A percentile compares a stretch with the other conserved stretches of the same genome.
Conservation (phyloP, 2,888 invertebrate species). For the Gasteruption jaculator region DNA sequence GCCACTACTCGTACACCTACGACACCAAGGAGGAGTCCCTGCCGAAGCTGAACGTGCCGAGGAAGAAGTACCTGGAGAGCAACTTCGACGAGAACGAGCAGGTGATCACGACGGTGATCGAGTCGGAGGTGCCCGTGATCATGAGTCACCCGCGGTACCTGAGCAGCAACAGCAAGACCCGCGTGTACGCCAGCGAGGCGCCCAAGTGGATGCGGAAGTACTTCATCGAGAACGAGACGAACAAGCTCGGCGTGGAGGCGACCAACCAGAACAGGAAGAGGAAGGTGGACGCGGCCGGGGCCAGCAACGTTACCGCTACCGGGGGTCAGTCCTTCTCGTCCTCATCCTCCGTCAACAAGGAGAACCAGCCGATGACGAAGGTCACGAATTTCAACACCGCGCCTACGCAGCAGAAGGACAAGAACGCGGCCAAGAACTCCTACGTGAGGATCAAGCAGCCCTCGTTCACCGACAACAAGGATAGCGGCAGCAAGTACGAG, state of each 20-base stretch:
- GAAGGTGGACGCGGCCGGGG: no score
- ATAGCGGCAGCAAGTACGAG: constrained; percentile 32
- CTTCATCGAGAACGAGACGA: constrained; percentile 32
- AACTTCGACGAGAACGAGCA: constrained; percentile 46
- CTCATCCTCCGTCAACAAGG: no score
- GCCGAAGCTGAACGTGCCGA: constrained; percentile 32
- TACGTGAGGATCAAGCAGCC: constrained; percentile 35
- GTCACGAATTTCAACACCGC: neutral
- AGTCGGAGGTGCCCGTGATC: constrained; percentile 42
- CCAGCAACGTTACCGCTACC: no score
- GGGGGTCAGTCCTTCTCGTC: no score
- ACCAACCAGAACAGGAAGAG: constrained; percentile 20
- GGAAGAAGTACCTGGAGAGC: constrained; percentile 43
- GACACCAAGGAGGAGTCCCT: constrained; percentile 34
- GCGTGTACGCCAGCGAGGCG: constrained; percentile 38
- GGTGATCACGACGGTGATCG: constrained; percentile 45
- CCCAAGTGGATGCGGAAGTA: constrained; percentile 45
- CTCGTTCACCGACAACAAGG: no score
- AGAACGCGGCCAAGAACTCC: constrained; percentile 30
- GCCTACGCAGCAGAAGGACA: constrained; percentile 13
- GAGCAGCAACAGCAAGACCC: constrained; percentile 39
- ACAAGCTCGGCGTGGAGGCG: constrained; percentile 14
- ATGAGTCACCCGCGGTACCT: constrained; percentile 20
- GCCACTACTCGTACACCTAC: constrained; percentile 46
- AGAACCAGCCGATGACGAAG: no score